Evolutionary conservation across 1,140 invertebrate species (phyloP).

Genomic region (Pogonomyrmex californicus): DNA sequence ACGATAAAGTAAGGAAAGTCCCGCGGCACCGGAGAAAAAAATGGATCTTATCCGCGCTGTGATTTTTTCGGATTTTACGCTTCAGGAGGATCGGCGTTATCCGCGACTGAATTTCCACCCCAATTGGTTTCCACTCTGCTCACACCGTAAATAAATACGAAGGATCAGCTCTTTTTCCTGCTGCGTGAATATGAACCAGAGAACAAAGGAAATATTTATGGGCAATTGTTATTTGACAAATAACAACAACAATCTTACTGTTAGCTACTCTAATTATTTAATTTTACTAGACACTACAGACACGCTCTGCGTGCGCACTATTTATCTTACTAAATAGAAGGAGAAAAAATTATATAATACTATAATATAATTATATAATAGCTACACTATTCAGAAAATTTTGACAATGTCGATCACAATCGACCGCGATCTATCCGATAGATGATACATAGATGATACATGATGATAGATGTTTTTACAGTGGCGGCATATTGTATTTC

Average conservation of each 20-base stretch:
- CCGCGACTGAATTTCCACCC: constrained; percentile 63
- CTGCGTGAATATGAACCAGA: constrained; percentile 48
- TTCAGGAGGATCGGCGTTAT: constrained; percentile 40
- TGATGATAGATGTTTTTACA: too few relatives aligned
- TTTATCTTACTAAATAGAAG: too few relatives aligned
- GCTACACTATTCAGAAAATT: background rate
- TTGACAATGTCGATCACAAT: too few relatives aligned
- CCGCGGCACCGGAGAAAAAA: constrained; percentile 49
- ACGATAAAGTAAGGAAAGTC: constrained; percentile 71
- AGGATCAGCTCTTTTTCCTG: constrained; percentile 53
- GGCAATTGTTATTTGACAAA: background rate
- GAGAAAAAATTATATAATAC: background rate
- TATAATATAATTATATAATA: background rate
- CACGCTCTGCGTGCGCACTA: too few relatives aligned
- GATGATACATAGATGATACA: too few relatives aligned
- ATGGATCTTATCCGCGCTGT: constrained; percentile 66
- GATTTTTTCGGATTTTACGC: constrained; percentile 77
- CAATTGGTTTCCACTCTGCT: constrained; percentile 57
- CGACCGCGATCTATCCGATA: too few relatives aligned
- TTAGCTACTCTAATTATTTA: constrained; percentile 12
- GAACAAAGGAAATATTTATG: background rate
- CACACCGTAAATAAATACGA: constrained; percentile 66
- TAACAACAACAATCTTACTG: background rate
- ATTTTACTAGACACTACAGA: background rate
- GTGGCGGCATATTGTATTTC: too few relatives aligned